Evolutionary conservation across 2,888 invertebrate genomes (phyloP), one percentile per base, ranked within the genome.

Genomic region (Neocrepidodera transversa): DNA sequence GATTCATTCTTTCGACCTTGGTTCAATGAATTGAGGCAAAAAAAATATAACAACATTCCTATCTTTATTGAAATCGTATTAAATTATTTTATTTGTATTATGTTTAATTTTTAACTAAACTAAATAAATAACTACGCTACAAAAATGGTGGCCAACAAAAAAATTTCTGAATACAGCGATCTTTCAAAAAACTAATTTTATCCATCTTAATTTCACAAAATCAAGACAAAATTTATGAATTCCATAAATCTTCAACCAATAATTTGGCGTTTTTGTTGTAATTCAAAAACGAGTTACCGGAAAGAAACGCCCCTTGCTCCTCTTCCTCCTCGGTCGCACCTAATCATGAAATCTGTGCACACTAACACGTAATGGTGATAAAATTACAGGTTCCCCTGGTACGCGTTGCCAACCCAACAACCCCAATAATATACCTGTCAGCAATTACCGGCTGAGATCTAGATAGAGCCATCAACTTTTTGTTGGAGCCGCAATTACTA

Each of bases 401-500:
- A 55, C 60, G 47, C 54, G 30, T 54, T 45, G 35, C 56, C 54
- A 60, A 58, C 52, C 43, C 54, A 60, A 55, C 63, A 51, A 60
- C 65, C 65, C 58, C 62, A 64, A 64, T 62, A 60, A 64, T 60
- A 60, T 69, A 64, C 66, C 69, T 68, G 68, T 68, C 69, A 69
- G 67, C 69, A 69, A 68, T 69, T 68, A 68, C 62, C 60, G 58
- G 50, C 52, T 54, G 58, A 59, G 68, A 67, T 67, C 64, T 60
- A 69, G 69, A 69, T 69, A 67, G 60, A 69, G 69, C 68, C 69
- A 68, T 69, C 68, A 69, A 63, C 48, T 57, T 62, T 61, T 61
- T 60, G 43, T 56, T 50, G 42, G 40, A 38, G 60, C 59, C 54
- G 53, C 60, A 51, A 60, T 60, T 50, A 60, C 53, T 49, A 28